A percentile compares a stretch with the other conserved stretches of the same genome.
Evolutionary conservation across 2,113 vertebrate genomes (phyloP).

Genomic region (Lophius piscatorius): DNA sequence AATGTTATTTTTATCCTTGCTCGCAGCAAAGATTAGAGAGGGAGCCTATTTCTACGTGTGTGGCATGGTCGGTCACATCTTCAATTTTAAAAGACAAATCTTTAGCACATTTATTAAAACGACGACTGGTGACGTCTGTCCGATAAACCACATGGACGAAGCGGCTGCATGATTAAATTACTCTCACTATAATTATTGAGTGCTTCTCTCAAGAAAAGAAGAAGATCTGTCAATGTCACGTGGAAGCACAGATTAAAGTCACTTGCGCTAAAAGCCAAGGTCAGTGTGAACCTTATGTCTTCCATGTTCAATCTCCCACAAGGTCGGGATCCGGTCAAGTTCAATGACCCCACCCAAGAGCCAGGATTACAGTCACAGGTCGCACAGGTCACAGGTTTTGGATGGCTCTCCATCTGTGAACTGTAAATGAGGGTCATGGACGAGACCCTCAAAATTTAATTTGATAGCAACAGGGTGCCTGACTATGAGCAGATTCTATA

Average conservation of each 20-base stretch:
- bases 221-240: slow-evolving; percentile 26
- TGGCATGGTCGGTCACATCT: background rate
- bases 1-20: slow-evolving; percentile 58
- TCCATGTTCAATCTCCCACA: slow-evolving; percentile 39
- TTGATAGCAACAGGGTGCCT: slow-evolving; percentile 32
- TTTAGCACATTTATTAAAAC: slow-evolving; percentile 7
- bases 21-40: slow-evolving; percentile 14
- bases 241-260: slow-evolving; percentile 38
- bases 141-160: background rate
- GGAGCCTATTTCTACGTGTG: slow-evolving; percentile 6
- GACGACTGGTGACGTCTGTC: background rate
- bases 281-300: slow-evolving; percentile 36
- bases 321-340: slow-evolving; percentile 59
- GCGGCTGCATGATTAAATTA: slow-evolving; percentile 7
- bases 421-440: slow-evolving; percentile 41
- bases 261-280: slow-evolving; percentile 61
- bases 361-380: slow-evolving; percentile 44
- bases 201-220: slow-evolving; percentile 25
- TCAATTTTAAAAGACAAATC: background rate
- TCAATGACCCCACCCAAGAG: slow-evolving; percentile 52
- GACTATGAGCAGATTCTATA: slow-evolving; percentile 18
- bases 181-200: slow-evolving; percentile 10
- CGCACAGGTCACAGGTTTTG: slow-evolving; percentile 25
- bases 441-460: slow-evolving; percentile 41
- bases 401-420: slow-evolving; percentile 51